These are phyloP conservation scores for Arenaria interpres DNA, from an alignment of 2,113 vertebrate species.

Conservation along the genomic window DNA sequence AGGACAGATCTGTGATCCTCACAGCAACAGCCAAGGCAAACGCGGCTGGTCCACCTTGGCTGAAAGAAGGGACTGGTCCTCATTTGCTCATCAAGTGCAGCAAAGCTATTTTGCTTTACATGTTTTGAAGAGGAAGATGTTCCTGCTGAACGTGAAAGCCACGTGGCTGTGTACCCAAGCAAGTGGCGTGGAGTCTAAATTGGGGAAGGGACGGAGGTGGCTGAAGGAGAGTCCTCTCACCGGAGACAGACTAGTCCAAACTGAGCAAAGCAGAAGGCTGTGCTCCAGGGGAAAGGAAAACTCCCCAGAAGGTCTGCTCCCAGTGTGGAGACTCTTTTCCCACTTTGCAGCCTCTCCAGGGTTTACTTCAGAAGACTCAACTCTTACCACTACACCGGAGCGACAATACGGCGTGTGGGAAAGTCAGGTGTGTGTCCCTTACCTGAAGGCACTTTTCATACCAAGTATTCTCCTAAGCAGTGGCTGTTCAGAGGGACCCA, in stretches of 20 bases:
- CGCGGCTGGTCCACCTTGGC: rapidly evolving
- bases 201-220: neutral
- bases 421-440: neutral
- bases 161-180: rapidly evolving
- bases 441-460: neutral
- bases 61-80: neutral
- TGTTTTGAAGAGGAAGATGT: neutral
- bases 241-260: neutral
- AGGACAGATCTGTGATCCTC: neutral
- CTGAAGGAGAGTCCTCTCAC: neutral
- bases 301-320: neutral
- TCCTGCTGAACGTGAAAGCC: neutral
- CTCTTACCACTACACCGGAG: neutral
- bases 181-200: neutral
- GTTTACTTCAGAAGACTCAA: neutral
- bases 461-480: neutral
- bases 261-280: neutral
- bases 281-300: neutral
- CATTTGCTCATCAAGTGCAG: neutral
- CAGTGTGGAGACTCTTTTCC: neutral
- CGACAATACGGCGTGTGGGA: neutral
- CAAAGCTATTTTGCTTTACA: neutral
- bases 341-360: neutral
- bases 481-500: neutral
- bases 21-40: neutral